Evolutionary conservation across 1,140 invertebrate genomes (phyloP).

Genomic region (Nilaparvata lugens): DNA sequence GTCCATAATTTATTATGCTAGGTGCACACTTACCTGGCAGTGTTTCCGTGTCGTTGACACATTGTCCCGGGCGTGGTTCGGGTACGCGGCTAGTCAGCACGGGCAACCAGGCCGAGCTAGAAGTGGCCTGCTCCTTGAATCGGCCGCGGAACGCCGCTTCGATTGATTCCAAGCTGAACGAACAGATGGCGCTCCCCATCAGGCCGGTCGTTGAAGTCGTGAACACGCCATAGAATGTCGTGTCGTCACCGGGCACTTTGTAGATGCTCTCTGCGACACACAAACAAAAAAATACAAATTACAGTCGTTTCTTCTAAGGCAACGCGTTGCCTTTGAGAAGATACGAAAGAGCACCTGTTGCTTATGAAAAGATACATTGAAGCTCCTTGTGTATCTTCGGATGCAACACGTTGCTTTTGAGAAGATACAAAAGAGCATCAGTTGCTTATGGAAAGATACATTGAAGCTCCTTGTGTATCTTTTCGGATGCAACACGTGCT

Average conservation of each 20-base stretch:
- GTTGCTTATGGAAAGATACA: too few species aligned
- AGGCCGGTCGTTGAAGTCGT: constrained; percentile 83
- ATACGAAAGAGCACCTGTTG: too few species aligned
- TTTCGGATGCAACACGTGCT: too few species aligned
- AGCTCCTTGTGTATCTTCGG: too few species aligned
- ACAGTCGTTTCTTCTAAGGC: too few species aligned
- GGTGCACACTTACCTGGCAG: constrained; percentile 50
- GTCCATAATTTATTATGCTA: background rate
- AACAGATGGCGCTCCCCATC: constrained; percentile 89
- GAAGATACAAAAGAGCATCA: too few species aligned
- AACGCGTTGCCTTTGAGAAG: too few species aligned
- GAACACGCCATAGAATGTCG: constrained; percentile 90
- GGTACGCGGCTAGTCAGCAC: constrained; percentile 78
- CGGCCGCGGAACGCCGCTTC: constrained; percentile 82
- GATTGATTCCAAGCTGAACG: constrained; percentile 80
- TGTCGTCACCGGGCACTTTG: constrained; percentile 78
- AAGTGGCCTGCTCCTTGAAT: constrained; percentile 87
- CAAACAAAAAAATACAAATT: background rate
- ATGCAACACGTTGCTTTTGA: too few species aligned
- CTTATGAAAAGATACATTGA: too few species aligned
- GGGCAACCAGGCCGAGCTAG: constrained; percentile 83
- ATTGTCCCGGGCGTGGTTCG: constrained; percentile 80
- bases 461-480: too few species aligned
- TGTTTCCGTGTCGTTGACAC: constrained; percentile 79
- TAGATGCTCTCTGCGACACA: constrained; percentile 73